A percentile compares a stretch with the other conserved stretches of the same genome.
These are phyloP conservation scores for Psilopogon haemacephalus DNA, from an alignment of 2,113 vertebrate species.

Conservation along the genomic window DNA sequence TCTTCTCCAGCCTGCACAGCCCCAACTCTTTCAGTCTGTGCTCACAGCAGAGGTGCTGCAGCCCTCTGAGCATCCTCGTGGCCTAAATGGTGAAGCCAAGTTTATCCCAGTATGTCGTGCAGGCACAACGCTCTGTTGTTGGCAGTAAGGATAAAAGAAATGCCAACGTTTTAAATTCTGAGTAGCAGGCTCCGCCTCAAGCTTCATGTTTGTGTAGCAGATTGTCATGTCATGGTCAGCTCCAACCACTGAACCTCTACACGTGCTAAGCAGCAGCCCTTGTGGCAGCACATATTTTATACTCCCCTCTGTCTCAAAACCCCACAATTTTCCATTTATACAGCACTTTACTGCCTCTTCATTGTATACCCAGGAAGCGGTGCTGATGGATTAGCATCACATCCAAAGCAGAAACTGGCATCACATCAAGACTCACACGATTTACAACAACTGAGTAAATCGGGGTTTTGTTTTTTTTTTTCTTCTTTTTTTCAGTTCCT, in stretches of 20 bases:
- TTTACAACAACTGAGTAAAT: constrained; percentile 36
- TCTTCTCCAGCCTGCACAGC: too few relatives aligned
- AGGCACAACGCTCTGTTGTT: neutral
- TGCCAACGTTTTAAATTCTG: neutral
- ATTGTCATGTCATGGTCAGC: neutral
- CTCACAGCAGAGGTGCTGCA: too few relatives aligned
- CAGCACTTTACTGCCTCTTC: constrained; percentile 35
- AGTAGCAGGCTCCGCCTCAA: neutral
- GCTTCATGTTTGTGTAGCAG: neutral
- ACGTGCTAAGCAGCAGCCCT: neutral
- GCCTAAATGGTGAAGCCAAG: neutral
- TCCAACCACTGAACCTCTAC: neutral
- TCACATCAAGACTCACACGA: neutral
- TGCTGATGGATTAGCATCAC: neutral
- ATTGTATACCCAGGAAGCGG: neutral
- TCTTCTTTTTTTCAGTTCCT: constrained; percentile 19
- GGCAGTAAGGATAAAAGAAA: neutral
- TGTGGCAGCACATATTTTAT: neutral
- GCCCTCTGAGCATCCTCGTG: too few relatives aligned
- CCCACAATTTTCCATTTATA: neutral
- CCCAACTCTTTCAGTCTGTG: too few relatives aligned
- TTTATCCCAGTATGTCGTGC: neutral
- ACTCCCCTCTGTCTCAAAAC: neutral
- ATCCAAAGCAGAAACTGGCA: constrained; percentile 32
- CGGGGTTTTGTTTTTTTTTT: neutral